Evolutionary conservation across 2,113 vertebrate species (phyloP).

Genomic region (Pantherophis guttatus): DNA sequence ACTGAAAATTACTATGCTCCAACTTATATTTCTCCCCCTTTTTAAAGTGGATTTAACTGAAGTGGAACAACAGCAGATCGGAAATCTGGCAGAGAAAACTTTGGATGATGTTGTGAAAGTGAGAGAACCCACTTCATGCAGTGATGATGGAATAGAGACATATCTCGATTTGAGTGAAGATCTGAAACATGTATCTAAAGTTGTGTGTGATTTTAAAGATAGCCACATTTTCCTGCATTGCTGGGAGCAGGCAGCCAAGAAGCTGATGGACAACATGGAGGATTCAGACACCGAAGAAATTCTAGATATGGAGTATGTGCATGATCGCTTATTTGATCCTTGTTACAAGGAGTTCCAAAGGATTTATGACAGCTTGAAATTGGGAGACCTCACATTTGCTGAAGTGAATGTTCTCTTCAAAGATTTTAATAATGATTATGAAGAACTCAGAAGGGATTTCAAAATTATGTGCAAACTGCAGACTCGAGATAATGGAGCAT

Average conservation of each 20-base stretch:
- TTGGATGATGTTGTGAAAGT: slow-evolving; percentile 67
- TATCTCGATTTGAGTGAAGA: slow-evolving; percentile 72
- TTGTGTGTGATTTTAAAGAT: slow-evolving; percentile 63
- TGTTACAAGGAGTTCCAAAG: slow-evolving; percentile 60
- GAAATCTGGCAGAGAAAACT: slow-evolving; percentile 60
- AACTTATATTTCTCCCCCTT: background rate
- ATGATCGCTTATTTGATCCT: slow-evolving; percentile 55
- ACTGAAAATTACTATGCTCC: background rate
- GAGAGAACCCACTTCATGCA: background rate
- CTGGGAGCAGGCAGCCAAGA: slow-evolving; percentile 71
- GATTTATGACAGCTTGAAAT: slow-evolving; percentile 70
- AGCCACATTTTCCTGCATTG: slow-evolving; percentile 78
- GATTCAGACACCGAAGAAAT: background rate
- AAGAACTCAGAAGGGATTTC: slow-evolving; percentile 69
- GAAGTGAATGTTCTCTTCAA: slow-evolving; percentile 73
- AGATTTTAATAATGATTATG: slow-evolving; percentile 71
- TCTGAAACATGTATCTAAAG: slow-evolving; percentile 60
- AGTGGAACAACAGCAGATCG: slow-evolving; percentile 46
- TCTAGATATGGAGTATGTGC: slow-evolving; percentile 44
- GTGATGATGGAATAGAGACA: background rate
- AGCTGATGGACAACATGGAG: background rate
- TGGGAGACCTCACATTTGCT: slow-evolving; percentile 74
- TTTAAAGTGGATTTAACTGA: slow-evolving; percentile 71
- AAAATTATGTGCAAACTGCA: slow-evolving; percentile 64
- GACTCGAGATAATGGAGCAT: slow-evolving; percentile 44